Conservation (phyloP, 2,888 invertebrate genomes). For the Muscina levida region DNA sequence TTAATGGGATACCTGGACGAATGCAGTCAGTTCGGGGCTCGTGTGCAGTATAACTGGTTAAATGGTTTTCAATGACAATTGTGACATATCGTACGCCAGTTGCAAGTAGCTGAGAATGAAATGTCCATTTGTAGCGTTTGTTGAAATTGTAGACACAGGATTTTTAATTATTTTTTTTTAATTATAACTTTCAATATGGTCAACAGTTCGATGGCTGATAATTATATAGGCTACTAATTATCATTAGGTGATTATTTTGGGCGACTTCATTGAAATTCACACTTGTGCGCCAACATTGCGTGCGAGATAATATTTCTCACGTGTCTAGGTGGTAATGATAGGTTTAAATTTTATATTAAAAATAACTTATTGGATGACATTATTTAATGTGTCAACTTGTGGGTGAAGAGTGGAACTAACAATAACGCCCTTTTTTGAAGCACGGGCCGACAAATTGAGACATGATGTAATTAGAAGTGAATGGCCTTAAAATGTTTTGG, state of each 20-base stretch:
- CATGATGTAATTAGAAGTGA: too few species aligned
- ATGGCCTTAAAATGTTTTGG: too few species aligned
- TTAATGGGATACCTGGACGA: slow-evolving; percentile 12
- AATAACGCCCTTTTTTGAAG: too few species aligned
- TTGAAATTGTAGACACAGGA: neutral
- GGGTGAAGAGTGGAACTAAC: too few species aligned
- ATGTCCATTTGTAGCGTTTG: neutral
- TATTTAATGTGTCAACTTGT: too few species aligned
- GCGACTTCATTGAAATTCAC: neutral
- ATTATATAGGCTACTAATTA: neutral
- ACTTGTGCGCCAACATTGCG: slow-evolving; percentile 8
- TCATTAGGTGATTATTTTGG: neutral
- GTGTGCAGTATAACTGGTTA: neutral
- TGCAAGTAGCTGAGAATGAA: neutral
- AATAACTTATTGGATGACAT: too few species aligned
- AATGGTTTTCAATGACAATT: slow-evolving; percentile 27
- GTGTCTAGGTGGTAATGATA: slow-evolving; percentile 19
- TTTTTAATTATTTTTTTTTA: slow-evolving; percentile 30
- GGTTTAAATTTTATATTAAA: slow-evolving; percentile 5
- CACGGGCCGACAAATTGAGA: too few species aligned
- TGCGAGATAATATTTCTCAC: neutral
- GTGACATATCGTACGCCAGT: slow-evolving; percentile 3
- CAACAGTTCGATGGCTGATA: neutral
- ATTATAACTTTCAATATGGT: neutral
- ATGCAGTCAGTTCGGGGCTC: neutral